phyloP scores from a whole-genome alignment of 2,113 vertebrate species.

The Microcebus murinus region DNA sequence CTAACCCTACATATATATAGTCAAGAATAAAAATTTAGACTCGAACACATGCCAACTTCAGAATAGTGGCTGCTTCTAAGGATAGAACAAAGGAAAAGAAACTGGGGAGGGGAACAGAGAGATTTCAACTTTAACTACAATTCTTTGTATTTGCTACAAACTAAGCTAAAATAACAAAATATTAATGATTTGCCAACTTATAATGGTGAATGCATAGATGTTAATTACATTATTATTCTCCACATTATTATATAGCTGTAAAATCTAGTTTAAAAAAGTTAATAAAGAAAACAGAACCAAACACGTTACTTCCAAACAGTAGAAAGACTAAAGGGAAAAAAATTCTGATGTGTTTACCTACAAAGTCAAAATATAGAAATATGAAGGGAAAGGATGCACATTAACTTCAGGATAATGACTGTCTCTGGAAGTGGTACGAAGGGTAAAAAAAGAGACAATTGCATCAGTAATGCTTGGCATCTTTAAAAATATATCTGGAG shows the following conservation, averaged over 20 bases:
- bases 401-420: neutral
- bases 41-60: neutral
- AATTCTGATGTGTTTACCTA: neutral
- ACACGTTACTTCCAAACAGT: neutral
- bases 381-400: neutral
- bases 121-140: neutral
- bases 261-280: neutral
- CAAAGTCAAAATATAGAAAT: constrained; percentile 20
- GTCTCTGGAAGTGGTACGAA: neutral
- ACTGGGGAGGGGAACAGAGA: neutral
- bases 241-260: neutral
- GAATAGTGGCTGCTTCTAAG: neutral
- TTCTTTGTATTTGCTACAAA: neutral
- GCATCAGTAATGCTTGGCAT: neutral
- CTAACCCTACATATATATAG: neutral
- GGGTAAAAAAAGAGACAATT: neutral
- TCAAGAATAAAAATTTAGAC: neutral
- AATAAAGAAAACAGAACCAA: neutral
- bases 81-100: neutral
- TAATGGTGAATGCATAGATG: neutral
- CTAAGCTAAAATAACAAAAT: constrained; percentile 33
- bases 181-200: constrained; percentile 3
- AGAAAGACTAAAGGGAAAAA: neutral
- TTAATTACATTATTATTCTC: neutral
- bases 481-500: neutral